Conservation (phyloP, 2,888 invertebrate species). For the Ichneumon xanthorius region DNA sequence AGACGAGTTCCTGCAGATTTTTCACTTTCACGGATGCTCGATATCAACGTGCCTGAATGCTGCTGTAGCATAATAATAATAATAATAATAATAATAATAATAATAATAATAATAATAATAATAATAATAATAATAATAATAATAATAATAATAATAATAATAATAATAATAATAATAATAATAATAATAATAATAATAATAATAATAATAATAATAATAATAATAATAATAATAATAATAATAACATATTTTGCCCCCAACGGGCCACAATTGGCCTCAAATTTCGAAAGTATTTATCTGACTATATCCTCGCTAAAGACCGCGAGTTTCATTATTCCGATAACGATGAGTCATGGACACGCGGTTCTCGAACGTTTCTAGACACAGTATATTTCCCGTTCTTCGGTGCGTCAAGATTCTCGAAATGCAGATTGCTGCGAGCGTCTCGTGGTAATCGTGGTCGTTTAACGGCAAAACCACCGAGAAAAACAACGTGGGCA, state of each 20-base stretch:
- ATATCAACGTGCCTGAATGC: background rate
- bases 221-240: too few relatives aligned
- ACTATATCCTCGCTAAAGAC: background rate
- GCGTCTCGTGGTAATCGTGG: slow-evolving; percentile 6
- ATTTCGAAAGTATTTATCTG: slow-evolving; percentile 5
- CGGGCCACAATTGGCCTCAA: background rate
- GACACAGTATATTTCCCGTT: slow-evolving; percentile 46
- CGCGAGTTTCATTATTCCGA: slow-evolving; percentile 48
- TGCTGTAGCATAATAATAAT: background rate
- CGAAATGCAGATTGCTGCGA: slow-evolving; percentile 17
- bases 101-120: too few relatives aligned
- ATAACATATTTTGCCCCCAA: background rate
- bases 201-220: too few relatives aligned
- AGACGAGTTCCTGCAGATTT: slow-evolving; percentile 31
- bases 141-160: too few relatives aligned
- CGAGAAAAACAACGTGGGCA: slow-evolving; percentile 2
- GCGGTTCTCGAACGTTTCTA: slow-evolving; percentile 33
- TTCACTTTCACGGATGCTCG: slow-evolving; percentile 61
- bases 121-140: too few relatives aligned
- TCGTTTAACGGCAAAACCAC: slow-evolving; percentile 3
- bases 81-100: too few relatives aligned
- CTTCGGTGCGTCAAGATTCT: slow-evolving; percentile 25
- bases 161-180: too few relatives aligned
- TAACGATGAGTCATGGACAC: slow-evolving; percentile 60
- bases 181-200: background rate